Evolutionary conservation across 2,888 invertebrate species (phyloP).

Genomic region (Dasysyrphus albostriatus): DNA sequence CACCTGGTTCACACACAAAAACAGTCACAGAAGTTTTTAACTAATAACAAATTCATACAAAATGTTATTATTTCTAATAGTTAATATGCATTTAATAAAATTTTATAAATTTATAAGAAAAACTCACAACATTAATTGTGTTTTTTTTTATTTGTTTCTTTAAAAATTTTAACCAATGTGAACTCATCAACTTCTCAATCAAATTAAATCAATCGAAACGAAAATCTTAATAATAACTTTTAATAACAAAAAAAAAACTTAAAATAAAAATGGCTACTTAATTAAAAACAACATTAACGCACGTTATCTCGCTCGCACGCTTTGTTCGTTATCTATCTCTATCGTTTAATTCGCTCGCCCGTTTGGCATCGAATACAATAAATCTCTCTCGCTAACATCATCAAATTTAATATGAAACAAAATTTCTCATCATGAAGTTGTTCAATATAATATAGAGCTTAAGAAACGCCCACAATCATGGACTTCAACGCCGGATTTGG

Average conservation of each 20-base stretch:
- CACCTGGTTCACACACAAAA: slow-evolving; percentile 22
- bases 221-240: slow-evolving; percentile 26
- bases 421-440: slow-evolving; percentile 80
- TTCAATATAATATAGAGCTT: slow-evolving; percentile 84
- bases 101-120: neutral
- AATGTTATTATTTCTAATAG: too few relatives aligned
- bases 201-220: neutral
- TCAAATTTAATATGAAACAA: slow-evolving; percentile 24
- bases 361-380: slow-evolving; percentile 66
- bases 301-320: slow-evolving; percentile 71
- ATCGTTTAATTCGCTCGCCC: slow-evolving; percentile 59
- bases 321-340: slow-evolving; percentile 54
- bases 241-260: neutral
- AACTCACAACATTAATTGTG: slow-evolving; percentile 42
- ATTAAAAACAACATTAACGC: slow-evolving; percentile 47
- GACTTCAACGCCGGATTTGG: slow-evolving; percentile 93
- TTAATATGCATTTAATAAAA: too few relatives aligned
- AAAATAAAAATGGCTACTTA: slow-evolving; percentile 55
- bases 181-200: slow-evolving; percentile 37
- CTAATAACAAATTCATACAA: slow-evolving; percentile 13
- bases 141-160: slow-evolving; percentile 43
- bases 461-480: slow-evolving; percentile 86
- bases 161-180: slow-evolving; percentile 44
- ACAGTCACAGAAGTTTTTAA: slow-evolving; percentile 41
- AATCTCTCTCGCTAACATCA: slow-evolving; percentile 15